phyloP scores from a whole-genome alignment of 2,797 vertebrate species.

The Rachycentron canadum region DNA sequence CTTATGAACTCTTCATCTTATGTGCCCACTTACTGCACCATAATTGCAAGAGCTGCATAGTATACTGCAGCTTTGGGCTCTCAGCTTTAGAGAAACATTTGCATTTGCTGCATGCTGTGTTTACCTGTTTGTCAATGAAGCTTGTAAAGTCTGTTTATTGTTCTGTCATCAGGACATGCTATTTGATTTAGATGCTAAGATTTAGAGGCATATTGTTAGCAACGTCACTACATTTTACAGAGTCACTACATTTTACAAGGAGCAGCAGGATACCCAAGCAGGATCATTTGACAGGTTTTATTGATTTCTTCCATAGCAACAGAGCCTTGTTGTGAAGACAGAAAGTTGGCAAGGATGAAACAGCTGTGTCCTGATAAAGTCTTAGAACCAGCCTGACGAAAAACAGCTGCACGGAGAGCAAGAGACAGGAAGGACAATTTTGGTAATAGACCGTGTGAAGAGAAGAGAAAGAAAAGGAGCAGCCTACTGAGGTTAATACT shows the following conservation, averaged over 20 bases:
- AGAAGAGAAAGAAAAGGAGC: slow-evolving; percentile 55
- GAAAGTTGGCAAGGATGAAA: slow-evolving; percentile 62
- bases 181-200: slow-evolving; percentile 43
- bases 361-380: slow-evolving; percentile 73
- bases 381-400: slow-evolving; percentile 70
- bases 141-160: slow-evolving; percentile 49
- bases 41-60: slow-evolving; percentile 47
- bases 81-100: slow-evolving; percentile 33
- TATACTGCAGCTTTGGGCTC: slow-evolving; percentile 20
- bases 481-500: slow-evolving; percentile 40
- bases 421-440: slow-evolving; percentile 70
- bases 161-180: slow-evolving; percentile 43
- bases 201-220: slow-evolving; percentile 41
- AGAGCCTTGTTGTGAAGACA: slow-evolving; percentile 57
- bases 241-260: slow-evolving; percentile 44
- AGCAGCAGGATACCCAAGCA: slow-evolving; percentile 35
- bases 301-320: slow-evolving; percentile 63
- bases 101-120: slow-evolving; percentile 31
- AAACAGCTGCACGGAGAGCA: slow-evolving; percentile 71
- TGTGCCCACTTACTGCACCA: slow-evolving; percentile 46
- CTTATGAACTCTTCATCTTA: slow-evolving; percentile 65
- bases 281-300: slow-evolving; percentile 52
- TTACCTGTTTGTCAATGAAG: slow-evolving; percentile 42
- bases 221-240: slow-evolving; percentile 40
- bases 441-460: slow-evolving; percentile 59